Percentiles rank a stretch among this genome's conserved stretches.
These are phyloP conservation scores for Ceyx cyanopectus DNA, from an alignment of 2,113 vertebrate species.

Conservation along the genomic window DNA sequence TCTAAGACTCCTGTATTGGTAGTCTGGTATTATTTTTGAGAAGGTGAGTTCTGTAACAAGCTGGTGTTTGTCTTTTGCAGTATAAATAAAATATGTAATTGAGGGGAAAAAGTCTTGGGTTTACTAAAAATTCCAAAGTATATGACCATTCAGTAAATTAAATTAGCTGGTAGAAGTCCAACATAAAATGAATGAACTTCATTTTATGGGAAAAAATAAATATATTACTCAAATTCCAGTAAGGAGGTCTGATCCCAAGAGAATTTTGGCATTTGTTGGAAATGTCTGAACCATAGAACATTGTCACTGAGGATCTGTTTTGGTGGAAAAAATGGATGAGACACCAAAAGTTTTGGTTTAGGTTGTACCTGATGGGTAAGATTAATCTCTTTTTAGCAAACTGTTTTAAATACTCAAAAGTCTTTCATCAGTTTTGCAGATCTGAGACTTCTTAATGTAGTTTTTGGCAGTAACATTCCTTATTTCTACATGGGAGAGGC, in stretches of 20 bases:
- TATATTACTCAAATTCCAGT: not conserved
- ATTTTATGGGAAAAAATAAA: not conserved
- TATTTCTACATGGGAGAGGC: not conserved
- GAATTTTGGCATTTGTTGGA: not conserved
- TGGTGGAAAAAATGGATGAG: not conserved
- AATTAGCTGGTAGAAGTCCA: conserved; percentile 42
- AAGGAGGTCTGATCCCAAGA: not conserved
- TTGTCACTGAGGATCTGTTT: not conserved
- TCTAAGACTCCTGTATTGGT: not conserved
- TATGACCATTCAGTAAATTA: not conserved
- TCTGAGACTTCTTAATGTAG: not conserved
- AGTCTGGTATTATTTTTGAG: not conserved
- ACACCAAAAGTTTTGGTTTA: not conserved
- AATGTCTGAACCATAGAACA: not conserved
- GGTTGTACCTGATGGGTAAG: not conserved
- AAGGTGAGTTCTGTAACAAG: not conserved
- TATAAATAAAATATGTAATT: not conserved
- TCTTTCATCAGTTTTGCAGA: not conserved
- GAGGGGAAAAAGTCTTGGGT: not conserved
- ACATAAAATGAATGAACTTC: conserved; percentile 16
- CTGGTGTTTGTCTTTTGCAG: not conserved
- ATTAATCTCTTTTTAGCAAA: not conserved
- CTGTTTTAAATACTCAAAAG: not conserved
- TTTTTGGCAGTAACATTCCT: not conserved
- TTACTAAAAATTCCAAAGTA: not conserved